phyloP scores from a whole-genome alignment of 1,140 invertebrate species.

The Drosophila tropicalis region DNA sequence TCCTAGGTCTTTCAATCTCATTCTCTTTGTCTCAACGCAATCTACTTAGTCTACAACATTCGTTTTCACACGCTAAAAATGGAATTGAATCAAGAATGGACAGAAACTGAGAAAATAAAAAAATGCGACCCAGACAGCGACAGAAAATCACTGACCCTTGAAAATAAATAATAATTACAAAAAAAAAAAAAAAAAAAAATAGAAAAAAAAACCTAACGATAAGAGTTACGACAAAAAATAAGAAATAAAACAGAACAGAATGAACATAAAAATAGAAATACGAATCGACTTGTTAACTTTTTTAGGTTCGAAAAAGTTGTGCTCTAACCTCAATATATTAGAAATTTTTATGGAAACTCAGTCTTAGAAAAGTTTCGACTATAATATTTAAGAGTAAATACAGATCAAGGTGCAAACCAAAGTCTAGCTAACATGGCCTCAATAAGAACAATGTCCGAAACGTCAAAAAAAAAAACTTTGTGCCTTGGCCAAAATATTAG shows the following conservation, averaged over 20 bases:
- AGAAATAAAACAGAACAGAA: constrained; percentile 1
- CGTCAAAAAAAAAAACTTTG: too few relatives aligned
- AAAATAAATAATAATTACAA: constrained; percentile 31
- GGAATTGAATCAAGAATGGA: constrained; percentile 14
- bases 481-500: too few relatives aligned
- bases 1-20: neutral
- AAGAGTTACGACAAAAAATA: neutral
- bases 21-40: constrained; percentile 8
- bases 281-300: neutral
- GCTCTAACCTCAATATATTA: neutral
- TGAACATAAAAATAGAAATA: constrained; percentile 9
- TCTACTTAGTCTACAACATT: neutral
- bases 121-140: constrained; percentile 3
- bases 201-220: neutral
- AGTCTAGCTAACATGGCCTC: too few relatives aligned
- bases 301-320: neutral
- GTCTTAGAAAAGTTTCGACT: too few relatives aligned
- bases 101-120: neutral
- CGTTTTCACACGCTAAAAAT: constrained; percentile 24
- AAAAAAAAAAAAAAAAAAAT: neutral
- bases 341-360: too few relatives aligned
- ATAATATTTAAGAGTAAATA: too few relatives aligned
- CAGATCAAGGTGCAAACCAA: too few relatives aligned
- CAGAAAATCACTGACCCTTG: constrained; percentile 30
- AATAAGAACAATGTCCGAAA: too few relatives aligned